phyloP scores from a whole-genome alignment of 2,113 vertebrate genomes.

The Daboia siamensis region DNA sequence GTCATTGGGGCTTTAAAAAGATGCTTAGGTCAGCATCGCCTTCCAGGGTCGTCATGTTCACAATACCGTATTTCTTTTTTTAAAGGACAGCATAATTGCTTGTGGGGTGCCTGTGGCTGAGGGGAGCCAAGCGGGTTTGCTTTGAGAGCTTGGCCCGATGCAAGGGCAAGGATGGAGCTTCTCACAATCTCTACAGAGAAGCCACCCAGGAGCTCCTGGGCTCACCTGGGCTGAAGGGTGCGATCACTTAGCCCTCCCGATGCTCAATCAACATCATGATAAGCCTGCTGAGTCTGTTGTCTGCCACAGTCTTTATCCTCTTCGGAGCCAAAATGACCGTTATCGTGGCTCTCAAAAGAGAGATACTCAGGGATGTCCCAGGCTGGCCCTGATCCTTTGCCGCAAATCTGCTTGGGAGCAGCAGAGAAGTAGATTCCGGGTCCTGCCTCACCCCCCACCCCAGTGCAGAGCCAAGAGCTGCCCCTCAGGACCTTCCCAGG shows the following conservation, averaged over 20 bases:
- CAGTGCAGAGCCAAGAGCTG: background rate
- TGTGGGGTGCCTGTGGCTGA: background rate
- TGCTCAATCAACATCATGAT: background rate
- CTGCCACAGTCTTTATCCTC: background rate
- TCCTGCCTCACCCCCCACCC: background rate
- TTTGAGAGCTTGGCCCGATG: background rate
- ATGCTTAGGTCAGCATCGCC: background rate
- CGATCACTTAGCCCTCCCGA: background rate
- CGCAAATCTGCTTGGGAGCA: background rate
- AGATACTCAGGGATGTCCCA: background rate
- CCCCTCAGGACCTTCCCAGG: background rate
- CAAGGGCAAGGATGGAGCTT: background rate
- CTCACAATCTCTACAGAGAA: background rate
- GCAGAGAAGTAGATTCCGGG: background rate
- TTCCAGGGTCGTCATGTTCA: background rate
- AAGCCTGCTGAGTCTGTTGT: background rate
- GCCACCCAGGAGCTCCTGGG: background rate
- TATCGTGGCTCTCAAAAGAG: background rate
- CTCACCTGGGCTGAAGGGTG: background rate
- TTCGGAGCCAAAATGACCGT: background rate
- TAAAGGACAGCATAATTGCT: background rate
- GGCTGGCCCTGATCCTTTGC: background rate
- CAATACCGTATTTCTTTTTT: background rate
- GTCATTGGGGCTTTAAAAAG: background rate
- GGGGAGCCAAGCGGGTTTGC: background rate